Evolutionary conservation across 1,140 invertebrate genomes (phyloP).

Genomic region (Diploscapter pachys): DNA sequence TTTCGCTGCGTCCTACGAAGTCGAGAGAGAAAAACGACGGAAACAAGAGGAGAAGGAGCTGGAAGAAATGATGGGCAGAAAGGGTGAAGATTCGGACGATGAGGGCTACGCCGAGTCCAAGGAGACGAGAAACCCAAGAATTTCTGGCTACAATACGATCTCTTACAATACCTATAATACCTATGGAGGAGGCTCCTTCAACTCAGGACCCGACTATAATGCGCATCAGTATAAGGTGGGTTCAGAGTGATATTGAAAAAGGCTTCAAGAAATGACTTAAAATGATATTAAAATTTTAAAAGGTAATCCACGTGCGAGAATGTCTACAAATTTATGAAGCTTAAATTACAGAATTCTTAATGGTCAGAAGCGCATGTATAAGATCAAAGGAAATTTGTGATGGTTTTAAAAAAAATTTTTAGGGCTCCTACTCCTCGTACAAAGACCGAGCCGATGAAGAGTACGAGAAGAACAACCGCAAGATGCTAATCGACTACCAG

Average conservation of each 20-base stretch:
- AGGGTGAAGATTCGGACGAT: conserved; percentile 15
- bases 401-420: not conserved
- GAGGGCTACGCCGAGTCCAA: conserved; percentile 9
- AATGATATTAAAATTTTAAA: too few relatives aligned
- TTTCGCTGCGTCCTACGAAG: conserved; percentile 24
- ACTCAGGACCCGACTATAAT: too few relatives aligned
- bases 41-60: conserved; percentile 17
- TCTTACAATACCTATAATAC: not conserved
- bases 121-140: conserved; percentile 1
- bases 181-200: too few relatives aligned
- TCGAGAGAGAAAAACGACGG: conserved; percentile 19
- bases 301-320: too few relatives aligned
- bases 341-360: not conserved
- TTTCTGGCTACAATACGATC: conserved; percentile 11
- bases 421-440: conserved; percentile 14
- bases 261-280: too few relatives aligned
- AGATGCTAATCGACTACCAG: conserved; percentile 39
- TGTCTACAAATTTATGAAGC: too few relatives aligned
- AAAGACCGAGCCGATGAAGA: conserved; percentile 33
- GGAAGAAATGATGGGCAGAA: conserved; percentile 3
- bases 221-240: too few relatives aligned
- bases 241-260: too few relatives aligned
- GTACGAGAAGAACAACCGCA: conserved; percentile 37
- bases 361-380: not conserved
- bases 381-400: not conserved